Base-by-base conservation (phyloP, 2,797 vertebrate genomes). In the Pangasius mekongensis region DNA sequence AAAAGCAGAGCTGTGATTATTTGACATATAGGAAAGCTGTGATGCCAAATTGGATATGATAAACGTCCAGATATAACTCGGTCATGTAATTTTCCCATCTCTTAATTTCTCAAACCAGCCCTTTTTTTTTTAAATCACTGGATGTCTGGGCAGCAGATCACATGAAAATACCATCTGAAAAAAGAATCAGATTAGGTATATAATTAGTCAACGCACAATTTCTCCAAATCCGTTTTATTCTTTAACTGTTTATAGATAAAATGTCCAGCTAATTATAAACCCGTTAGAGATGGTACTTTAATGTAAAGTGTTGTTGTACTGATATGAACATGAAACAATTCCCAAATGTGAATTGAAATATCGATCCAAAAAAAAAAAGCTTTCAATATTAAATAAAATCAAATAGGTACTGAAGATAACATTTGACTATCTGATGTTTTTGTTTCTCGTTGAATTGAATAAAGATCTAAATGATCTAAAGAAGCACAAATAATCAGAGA, bases 241-340 rank as follows among this genome's bases (percentile, higher is more conserved):
- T 87, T 83, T 36, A n/a, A 77, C 13, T 43, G 47, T 86, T 83
- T 80, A 78, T 62, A 60, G 49, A 83, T 67, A 58, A 77, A 77
- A 60, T 62, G 33, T 5, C 82, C 71, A 66, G 81, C 78, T 87
- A 71, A 77, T 85, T 85, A 78, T 73, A 89, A 85, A 87, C 87
- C 89, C 30, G 52, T 86, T 64, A 14, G 22, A 60, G 87, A 89
- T 89, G 88, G 87, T 90, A 90, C 84, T 89, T 90, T 89, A 90
- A 91, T 81, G 90, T 89, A 91, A 91, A 92, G 86, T 86, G 87
- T 87, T 86, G 89, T 71, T 84, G 85, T 77, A 73, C 80, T 87
- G 78, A 84, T 88, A 85, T 85, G 85, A 85, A 88, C 84, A 88
- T 58, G 71, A 80, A 85, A 85, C 52, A 49, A 82, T 91, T 89